Base-by-base conservation (phyloP, 2,797 vertebrate species). In the Acomys russatus region DNA sequence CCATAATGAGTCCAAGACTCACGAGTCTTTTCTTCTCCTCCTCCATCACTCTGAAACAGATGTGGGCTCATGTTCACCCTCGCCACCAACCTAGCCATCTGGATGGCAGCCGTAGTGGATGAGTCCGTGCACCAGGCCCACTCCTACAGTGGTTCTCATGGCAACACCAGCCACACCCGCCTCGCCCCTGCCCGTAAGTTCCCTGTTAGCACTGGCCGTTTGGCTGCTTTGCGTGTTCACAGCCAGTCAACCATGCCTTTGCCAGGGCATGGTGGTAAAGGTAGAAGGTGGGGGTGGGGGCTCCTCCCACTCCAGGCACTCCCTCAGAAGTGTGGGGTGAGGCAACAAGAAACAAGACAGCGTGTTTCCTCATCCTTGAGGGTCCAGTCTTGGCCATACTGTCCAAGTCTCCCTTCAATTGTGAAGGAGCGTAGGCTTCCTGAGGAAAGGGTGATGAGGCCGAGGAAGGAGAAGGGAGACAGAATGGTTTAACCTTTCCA, bases 1-100 rank as follows among this genome's bases (percentile, higher is more conserved):
- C 74, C 66, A 33, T 9, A 10, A 7, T 22, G 35, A 92, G 35
- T 30, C 61, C 61, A 30, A 73, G 70, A 44, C 38, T 89, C 73
- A 77, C 6, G 2, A 35, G 89, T 59, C 30, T 92, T 92, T 94
- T 25, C 2, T 35, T 49, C 35, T 28, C 59, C 59, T 44, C 1
- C 5, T 1, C 18, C 28, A 14, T 18, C 7, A 0, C 44, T 35
- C 33, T 73, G 35, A 15, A 94, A 92, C 97, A 99, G 99, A 94
- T 99, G 99, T 76, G 99, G 99, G 2, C 98, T 99, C 88, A 99
- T 99, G 99, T 98, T 99, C 73, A 99, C 99, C 0, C 98, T 99
- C 87, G 99, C 99, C 49, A 99, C 99, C 66, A 99, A 99, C 97
- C 96, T 99, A 84, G 98, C 99, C 0, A 97, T 99, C 95, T 99